phyloP scores from a whole-genome alignment of 1,140 invertebrate genomes.

The Bombus turneri region DNA sequence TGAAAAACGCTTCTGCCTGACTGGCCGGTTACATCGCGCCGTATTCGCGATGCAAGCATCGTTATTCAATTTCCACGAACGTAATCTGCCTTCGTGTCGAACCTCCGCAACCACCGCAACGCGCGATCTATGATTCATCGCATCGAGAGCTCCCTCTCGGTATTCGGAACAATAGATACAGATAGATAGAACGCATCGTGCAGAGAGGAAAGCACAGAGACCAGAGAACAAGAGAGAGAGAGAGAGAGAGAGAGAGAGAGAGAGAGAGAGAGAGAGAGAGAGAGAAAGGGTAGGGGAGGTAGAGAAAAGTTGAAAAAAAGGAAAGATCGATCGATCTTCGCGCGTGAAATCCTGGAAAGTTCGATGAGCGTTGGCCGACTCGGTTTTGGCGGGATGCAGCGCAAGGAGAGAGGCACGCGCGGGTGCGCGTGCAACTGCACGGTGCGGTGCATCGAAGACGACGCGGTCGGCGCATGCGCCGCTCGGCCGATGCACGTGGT shows the following conservation, averaged over 20 bases:
- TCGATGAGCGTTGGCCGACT: background rate
- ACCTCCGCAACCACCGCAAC: background rate
- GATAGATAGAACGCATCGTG: background rate
- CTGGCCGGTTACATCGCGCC: background rate
- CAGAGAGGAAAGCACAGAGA: no score
- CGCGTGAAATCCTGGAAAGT: background rate
- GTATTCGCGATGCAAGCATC: background rate
- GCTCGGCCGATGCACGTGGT: conserved; percentile 80
- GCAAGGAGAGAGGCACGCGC: conserved; percentile 14
- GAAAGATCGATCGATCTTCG: background rate
- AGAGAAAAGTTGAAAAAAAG: background rate
- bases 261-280: no score
- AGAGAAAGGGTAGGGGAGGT: background rate
- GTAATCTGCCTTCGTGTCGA: background rate
- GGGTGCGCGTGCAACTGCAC: conserved; percentile 13
- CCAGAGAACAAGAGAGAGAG: accelerated
- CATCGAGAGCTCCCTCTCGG: background rate
- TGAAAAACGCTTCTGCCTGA: background rate
- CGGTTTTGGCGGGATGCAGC: conserved; percentile 43
- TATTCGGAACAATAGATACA: background rate
- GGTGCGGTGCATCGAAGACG: conserved; percentile 60
- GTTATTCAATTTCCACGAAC: conserved; percentile 21
- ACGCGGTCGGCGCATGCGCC: conserved; percentile 73
- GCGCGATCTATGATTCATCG: background rate
- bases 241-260: background rate